Percentiles rank a stretch among this genome's conserved stretches.
Evolutionary conservation across 2,888 invertebrate genomes (phyloP).

Genomic region (Coecobrya sp.): DNA sequence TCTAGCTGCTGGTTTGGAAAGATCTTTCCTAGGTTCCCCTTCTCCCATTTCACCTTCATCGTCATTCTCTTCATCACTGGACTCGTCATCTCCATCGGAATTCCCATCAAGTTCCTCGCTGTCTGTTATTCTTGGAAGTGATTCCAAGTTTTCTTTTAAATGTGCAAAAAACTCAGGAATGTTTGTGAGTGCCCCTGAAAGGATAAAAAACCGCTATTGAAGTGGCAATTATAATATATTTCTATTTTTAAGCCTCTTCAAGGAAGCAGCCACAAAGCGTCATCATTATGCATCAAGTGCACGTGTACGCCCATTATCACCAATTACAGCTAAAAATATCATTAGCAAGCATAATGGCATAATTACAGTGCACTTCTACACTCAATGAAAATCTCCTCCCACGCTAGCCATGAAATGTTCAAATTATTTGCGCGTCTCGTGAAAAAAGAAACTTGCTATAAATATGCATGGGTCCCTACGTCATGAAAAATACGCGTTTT

Average conservation of each 20-base stretch:
- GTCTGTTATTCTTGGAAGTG: slow-evolving; percentile 26
- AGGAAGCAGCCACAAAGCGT: too few species aligned
- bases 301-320: too few species aligned
- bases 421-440: not conserved
- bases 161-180: slow-evolving; percentile 83
- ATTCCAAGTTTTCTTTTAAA: slow-evolving; percentile 80
- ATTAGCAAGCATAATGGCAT: too few species aligned
- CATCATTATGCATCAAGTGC: too few species aligned
- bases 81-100: not conserved
- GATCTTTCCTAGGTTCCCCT: not conserved
- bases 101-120: not conserved
- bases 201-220: not conserved
- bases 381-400: not conserved
- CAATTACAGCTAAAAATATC: too few species aligned
- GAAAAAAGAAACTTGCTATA: too few species aligned
- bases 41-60: slow-evolving; percentile 6
- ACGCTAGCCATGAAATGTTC: not conserved
- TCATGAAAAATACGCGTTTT: too few species aligned
- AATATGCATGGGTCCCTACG: too few species aligned
- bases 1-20: slow-evolving; percentile 58
- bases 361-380: too few species aligned
- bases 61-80: not conserved
- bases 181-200: slow-evolving; percentile 82
- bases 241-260: not conserved
- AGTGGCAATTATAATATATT: not conserved